These are phyloP conservation scores for Mormoops blainvillei DNA, from an alignment of 2,113 vertebrate genomes.

Conservation along the genomic window DNA sequence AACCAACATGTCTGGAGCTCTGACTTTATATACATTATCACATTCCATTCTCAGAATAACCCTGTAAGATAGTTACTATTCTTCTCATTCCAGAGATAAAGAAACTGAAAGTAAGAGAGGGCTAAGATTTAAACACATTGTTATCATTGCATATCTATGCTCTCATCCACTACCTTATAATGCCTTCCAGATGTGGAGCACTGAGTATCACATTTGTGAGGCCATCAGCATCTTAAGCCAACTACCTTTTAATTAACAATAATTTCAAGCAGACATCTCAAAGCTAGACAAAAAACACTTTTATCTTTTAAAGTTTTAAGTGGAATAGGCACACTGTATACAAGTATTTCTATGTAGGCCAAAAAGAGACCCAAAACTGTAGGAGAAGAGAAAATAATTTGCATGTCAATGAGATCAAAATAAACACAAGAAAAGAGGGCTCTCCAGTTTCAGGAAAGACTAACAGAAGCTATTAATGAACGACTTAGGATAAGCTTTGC, in stretches of 20 bases:
- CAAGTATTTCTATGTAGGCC: constrained; percentile 30
- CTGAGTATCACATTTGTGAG: background rate
- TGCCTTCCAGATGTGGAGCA: background rate
- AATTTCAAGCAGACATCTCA: constrained; percentile 44
- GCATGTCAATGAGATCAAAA: constrained; percentile 70
- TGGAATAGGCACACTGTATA: background rate
- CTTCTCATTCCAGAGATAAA: background rate
- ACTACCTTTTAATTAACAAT: constrained; percentile 22
- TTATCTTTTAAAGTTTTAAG: constrained; percentile 30
- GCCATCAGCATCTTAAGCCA: background rate
- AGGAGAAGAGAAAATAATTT: constrained; percentile 57
- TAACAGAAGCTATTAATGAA: constrained; percentile 69
- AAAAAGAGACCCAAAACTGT: constrained; percentile 48
- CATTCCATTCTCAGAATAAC: background rate
- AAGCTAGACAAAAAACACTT: constrained; percentile 13
- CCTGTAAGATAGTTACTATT: background rate
- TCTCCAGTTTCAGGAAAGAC: constrained; percentile 51
- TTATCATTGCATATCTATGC: background rate
- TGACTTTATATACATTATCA: background rate
- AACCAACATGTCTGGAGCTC: background rate
- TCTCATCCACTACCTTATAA: background rate
- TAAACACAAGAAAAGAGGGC: constrained; percentile 46
- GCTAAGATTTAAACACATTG: background rate
- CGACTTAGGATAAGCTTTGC: constrained; percentile 68
- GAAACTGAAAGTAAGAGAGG: background rate